phyloP scores from a whole-genome alignment of 2,888 invertebrate species.

The Synergus umbraculus region DNA sequence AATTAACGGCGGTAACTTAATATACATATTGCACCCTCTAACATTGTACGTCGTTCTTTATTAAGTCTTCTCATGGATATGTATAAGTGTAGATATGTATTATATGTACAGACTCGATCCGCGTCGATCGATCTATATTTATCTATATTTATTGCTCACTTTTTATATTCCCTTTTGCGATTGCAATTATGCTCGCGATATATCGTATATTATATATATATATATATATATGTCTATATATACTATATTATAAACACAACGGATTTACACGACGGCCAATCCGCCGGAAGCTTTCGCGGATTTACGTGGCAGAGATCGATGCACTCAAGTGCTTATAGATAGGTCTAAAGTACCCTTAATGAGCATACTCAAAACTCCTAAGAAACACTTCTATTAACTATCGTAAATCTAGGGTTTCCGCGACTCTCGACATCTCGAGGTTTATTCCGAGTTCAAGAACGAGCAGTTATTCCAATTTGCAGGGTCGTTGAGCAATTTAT shows the following conservation, averaged over 20 bases:
- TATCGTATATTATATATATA: conserved; percentile 49
- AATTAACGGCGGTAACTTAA: conserved; percentile 33
- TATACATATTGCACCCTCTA: conserved; percentile 48
- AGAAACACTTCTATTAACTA: conserved; percentile 15
- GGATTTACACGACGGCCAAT: conserved; percentile 63
- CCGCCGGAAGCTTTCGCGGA: conserved; percentile 49
- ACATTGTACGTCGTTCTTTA: conserved; percentile 52
- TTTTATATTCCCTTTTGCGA: conserved; percentile 51
- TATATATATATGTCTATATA: conserved; percentile 69
- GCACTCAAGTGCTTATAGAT: conserved; percentile 18
- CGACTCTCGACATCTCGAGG: conserved; percentile 16
- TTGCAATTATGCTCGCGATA: conserved; percentile 49
- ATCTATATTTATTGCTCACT: conserved; percentile 44
- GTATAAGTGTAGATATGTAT: conserved; percentile 60
- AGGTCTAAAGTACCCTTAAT: conserved; percentile 27
- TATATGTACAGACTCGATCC: conserved; percentile 56
- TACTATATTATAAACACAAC: conserved; percentile 76
- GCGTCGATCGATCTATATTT: conserved; percentile 52
- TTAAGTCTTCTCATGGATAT: conserved; percentile 61
- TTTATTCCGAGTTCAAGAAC: conserved; percentile 1
- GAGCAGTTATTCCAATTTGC: background rate
- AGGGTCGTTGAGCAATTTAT: conserved; percentile 17
- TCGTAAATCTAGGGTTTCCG: conserved; percentile 12
- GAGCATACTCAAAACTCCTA: conserved; percentile 25
- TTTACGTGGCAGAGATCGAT: conserved; percentile 37